Conservation (phyloP, 2,113 vertebrate species). For the Oreocharis arfaki region DNA sequence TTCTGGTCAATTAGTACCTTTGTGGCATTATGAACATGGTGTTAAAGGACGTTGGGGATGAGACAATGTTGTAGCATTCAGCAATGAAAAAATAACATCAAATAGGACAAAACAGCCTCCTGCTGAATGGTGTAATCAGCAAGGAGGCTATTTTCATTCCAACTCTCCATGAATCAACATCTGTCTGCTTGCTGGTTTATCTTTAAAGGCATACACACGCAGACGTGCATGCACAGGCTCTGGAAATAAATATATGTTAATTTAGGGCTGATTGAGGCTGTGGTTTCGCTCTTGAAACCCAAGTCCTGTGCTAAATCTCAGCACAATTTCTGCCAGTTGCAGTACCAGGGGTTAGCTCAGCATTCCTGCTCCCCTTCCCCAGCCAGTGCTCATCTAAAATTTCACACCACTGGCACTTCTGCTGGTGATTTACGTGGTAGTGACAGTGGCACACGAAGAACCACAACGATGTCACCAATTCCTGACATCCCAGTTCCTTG, state of each 20-base stretch:
- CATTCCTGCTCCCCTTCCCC: neutral
- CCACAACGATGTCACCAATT: neutral
- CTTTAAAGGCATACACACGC: neutral
- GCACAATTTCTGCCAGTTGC: neutral
- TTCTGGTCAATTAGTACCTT: neutral
- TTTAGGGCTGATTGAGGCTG: neutral
- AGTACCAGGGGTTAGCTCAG: neutral
- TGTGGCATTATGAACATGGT: neutral
- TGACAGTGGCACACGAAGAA: neutral
- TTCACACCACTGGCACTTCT: neutral
- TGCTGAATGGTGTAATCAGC: constrained; percentile 11
- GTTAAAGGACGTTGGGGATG: neutral
- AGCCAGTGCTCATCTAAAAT: neutral
- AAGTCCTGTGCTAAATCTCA: neutral
- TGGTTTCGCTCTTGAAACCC: neutral
- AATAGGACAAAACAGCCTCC: neutral
- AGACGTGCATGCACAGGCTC: neutral
- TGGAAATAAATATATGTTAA: neutral
- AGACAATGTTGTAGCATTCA: neutral
- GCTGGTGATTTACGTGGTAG: neutral
- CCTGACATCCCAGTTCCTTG: neutral
- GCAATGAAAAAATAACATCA: neutral
- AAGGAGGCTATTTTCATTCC: constrained; percentile 21
- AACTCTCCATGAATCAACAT: neutral
- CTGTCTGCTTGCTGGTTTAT: neutral